A percentile compares a stretch with the other conserved stretches of the same genome.
phyloP scores from a whole-genome alignment of 1,140 invertebrate genomes.

The Cecropterus lyciades region DNA sequence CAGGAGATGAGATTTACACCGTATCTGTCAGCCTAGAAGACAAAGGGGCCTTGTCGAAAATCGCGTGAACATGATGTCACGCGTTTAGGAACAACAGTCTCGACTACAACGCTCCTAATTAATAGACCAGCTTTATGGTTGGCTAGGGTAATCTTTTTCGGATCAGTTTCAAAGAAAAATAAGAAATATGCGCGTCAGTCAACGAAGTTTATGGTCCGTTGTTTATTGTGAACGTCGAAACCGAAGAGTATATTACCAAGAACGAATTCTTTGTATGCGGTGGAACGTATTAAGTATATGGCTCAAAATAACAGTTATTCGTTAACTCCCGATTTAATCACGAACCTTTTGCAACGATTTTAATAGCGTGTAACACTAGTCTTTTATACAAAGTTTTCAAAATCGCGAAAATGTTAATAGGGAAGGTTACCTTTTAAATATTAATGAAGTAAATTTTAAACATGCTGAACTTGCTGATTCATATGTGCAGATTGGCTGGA shows the following conservation, averaged over 20 bases:
- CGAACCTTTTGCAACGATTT: slow-evolving; percentile 5
- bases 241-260: slow-evolving; percentile 52
- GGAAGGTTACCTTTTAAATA: no score
- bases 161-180: slow-evolving; percentile 74
- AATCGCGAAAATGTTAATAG: no score
- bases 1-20: slow-evolving; percentile 72
- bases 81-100: slow-evolving; percentile 46
- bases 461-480: no score
- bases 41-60: slow-evolving; percentile 73
- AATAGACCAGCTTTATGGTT: slow-evolving; percentile 72
- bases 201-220: slow-evolving; percentile 68
- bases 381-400: no score
- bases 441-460: no score
- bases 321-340: slow-evolving; percentile 4
- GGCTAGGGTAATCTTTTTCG: slow-evolving; percentile 63
- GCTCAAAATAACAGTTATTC: slow-evolving; percentile 6
- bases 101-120: slow-evolving; percentile 64
- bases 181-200: slow-evolving; percentile 72
- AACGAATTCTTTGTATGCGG: slow-evolving; percentile 68
- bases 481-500: no score
- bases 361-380: neutral
- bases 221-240: slow-evolving; percentile 67
- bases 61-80: slow-evolving; percentile 74
- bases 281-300: slow-evolving; percentile 12
- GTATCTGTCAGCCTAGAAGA: slow-evolving; percentile 62